Percentiles rank a stretch among this genome's conserved stretches.
Conservation (phyloP, 2,113 vertebrate genomes). For the Gnathonemus longibarbis region DNA sequence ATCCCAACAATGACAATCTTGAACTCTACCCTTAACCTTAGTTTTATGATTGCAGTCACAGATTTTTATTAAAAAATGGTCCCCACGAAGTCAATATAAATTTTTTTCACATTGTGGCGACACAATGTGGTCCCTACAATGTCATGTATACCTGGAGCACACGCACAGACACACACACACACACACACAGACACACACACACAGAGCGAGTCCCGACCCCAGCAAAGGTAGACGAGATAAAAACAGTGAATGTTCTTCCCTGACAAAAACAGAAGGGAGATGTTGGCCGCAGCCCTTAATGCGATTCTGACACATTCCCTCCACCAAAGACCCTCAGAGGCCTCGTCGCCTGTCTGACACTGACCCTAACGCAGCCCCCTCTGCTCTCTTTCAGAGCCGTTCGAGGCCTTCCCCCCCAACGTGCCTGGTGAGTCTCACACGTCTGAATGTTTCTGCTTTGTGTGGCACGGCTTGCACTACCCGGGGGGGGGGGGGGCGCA, state of each 20-base stretch:
- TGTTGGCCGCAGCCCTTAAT: constrained; percentile 19
- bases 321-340: constrained; percentile 38
- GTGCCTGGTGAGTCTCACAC: constrained; percentile 60
- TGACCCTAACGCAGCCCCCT: not conserved
- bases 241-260: constrained; percentile 33
- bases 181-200: not conserved
- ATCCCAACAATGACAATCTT: not conserved
- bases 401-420: constrained; percentile 80
- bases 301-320: constrained; percentile 42
- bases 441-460: constrained; percentile 48
- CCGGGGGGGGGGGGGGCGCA: not conserved
- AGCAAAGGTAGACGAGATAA: constrained; percentile 36
- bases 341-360: not conserved
- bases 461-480: constrained; percentile 41
- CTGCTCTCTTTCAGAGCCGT: constrained; percentile 72
- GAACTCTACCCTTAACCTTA: not conserved
- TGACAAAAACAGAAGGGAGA: constrained; percentile 37
- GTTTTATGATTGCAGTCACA: not conserved
- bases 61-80: not conserved
- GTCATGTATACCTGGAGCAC: not conserved
- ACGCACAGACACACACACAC: too few species aligned
- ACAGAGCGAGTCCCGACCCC: constrained; percentile 29
- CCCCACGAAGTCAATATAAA: too few species aligned
- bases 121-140: not conserved
- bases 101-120: not conserved